Conservation (phyloP, 2,113 vertebrate genomes). For the Gadus macrocephalus region DNA sequence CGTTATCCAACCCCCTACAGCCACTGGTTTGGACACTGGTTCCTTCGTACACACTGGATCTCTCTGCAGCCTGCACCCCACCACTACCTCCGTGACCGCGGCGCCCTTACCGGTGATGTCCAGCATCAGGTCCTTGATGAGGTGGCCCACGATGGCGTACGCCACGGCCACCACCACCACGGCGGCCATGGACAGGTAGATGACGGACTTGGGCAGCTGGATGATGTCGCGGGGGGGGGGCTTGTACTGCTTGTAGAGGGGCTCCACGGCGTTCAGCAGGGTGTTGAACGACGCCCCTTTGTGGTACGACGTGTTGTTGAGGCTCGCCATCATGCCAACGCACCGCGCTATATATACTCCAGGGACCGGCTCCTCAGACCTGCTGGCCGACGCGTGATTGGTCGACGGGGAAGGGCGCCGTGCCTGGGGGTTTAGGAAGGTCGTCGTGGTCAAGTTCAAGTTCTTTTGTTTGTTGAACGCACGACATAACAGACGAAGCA, state of each 20-base stretch:
- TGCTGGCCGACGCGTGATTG: too few species aligned
- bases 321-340: conserved; percentile 48
- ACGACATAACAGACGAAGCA: too few species aligned
- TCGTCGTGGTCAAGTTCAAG: too few species aligned
- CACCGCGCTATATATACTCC: too few species aligned
- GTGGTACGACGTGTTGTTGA: conserved; percentile 55
- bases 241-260: conserved; percentile 73
- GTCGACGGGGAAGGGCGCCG: too few species aligned
- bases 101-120: conserved; percentile 70
- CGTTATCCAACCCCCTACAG: too few species aligned
- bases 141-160: conserved; percentile 80
- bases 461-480: too few species aligned
- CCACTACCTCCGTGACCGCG: too few species aligned
- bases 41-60: too few species aligned
- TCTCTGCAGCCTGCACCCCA: too few species aligned
- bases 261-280: conserved; percentile 55
- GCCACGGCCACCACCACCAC: conserved; percentile 76
- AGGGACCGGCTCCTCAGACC: too few species aligned
- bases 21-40: background rate
- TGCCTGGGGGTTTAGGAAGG: too few species aligned
- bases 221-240: conserved; percentile 71
- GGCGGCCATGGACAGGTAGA: conserved; percentile 75
- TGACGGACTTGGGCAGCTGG: conserved; percentile 70
- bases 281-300: conserved; percentile 46
- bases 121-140: conserved; percentile 78